phyloP scores from a whole-genome alignment of 37 sponge, comb jelly and placozoan species.

The Halisarca cf. caerulea region DNA sequence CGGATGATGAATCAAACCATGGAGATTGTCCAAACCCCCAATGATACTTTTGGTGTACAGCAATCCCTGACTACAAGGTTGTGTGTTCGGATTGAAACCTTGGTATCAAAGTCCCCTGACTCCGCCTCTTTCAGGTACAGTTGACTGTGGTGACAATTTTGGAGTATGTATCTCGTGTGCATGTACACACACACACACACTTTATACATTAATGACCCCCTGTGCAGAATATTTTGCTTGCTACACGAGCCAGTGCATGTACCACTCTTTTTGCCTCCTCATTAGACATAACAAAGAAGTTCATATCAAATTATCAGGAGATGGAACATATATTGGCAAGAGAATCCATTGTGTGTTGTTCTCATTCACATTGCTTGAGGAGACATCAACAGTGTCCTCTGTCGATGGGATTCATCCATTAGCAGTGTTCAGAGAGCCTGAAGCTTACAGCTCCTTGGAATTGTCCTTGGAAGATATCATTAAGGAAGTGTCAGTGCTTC shows the following conservation, averaged over 20 bases:
- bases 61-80: constrained; percentile 30
- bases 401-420: constrained; percentile 40
- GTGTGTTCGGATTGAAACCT: background rate
- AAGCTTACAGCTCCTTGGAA: constrained; percentile 17
- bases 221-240: too few relatives aligned
- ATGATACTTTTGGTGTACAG: constrained; percentile 41
- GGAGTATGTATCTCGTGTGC: too few relatives aligned
- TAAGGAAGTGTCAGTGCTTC: constrained; percentile 23
- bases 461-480: constrained; percentile 6
- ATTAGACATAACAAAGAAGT: too few relatives aligned
- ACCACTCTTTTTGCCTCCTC: too few relatives aligned
- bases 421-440: constrained; percentile 48
- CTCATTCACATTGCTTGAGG: constrained; percentile 38
- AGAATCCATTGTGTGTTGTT: constrained; percentile 36
- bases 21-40: constrained; percentile 11
- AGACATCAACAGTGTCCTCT: constrained; percentile 16
- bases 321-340: constrained; percentile 53
- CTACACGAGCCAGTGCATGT: too few relatives aligned
- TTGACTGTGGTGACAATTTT: background rate
- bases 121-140: background rate
- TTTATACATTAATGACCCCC: too few relatives aligned
- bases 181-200: too few relatives aligned
- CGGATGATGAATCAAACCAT: background rate
- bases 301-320: constrained; percentile 37
- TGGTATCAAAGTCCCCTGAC: background rate